These are phyloP conservation scores for Uloborus diversus DNA, from an alignment of 1,140 invertebrate genomes.

Conservation along the genomic window DNA sequence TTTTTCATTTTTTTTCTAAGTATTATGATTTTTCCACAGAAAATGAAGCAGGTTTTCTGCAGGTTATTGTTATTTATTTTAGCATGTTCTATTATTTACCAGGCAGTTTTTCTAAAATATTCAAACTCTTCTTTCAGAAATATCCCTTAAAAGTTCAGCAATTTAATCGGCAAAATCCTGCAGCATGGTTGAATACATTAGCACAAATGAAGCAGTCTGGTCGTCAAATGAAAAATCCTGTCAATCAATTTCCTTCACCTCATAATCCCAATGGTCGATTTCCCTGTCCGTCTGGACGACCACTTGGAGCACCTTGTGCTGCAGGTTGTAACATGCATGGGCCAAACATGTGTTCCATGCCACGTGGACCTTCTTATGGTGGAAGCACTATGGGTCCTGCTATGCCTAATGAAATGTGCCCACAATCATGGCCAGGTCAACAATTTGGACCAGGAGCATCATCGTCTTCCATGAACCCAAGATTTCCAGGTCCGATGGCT, in stretches of 20 bases:
- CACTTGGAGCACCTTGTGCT: constrained; percentile 28
- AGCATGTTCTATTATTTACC: too few relatives aligned
- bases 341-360: constrained; percentile 54
- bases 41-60: too few relatives aligned
- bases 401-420: constrained; percentile 33
- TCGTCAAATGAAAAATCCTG: constrained; percentile 65
- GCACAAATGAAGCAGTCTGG: constrained; percentile 76
- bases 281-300: constrained; percentile 12
- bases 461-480: constrained; percentile 31
- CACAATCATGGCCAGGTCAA: constrained; percentile 19
- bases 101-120: too few relatives aligned
- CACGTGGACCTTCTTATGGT: constrained; percentile 48
- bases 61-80: too few relatives aligned
- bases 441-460: constrained; percentile 32
- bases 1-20: too few relatives aligned
- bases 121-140: constrained; percentile 76
- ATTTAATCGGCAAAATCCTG: constrained; percentile 81
- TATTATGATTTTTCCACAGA: too few relatives aligned
- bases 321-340: constrained; percentile 53
- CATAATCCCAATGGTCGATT: constrained; percentile 47
- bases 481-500: constrained; percentile 15
- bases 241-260: constrained; percentile 55
- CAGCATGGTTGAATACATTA: constrained; percentile 83
- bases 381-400: constrained; percentile 57
- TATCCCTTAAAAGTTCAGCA: constrained; percentile 88